Conservation (phyloP, 2,888 invertebrate genomes). For the Elgonia sp. region DNA sequence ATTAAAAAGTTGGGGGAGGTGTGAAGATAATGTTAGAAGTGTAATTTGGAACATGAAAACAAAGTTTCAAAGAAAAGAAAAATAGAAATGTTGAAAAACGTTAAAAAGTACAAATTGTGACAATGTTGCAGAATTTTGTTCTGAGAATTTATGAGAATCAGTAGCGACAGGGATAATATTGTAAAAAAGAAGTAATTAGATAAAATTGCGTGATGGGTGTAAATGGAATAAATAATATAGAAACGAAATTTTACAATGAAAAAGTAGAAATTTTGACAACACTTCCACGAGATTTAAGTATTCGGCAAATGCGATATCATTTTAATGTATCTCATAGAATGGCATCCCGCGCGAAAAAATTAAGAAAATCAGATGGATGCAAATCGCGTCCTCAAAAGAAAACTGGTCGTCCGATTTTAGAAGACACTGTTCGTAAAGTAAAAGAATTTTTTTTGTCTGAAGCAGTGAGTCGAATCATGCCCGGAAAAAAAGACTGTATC, state of each 20-base stretch:
- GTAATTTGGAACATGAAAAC: too few species aligned
- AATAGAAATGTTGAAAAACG: too few species aligned
- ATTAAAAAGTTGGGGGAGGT: too few species aligned
- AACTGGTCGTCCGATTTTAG: neutral
- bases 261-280: slow-evolving; percentile 10
- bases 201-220: too few species aligned
- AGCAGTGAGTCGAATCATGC: neutral
- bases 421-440: neutral
- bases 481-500: neutral
- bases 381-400: slow-evolving; percentile 1
- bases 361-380: slow-evolving; percentile 21
- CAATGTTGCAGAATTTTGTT: too few species aligned
- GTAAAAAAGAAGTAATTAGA: too few species aligned
- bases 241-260: neutral
- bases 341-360: slow-evolving; percentile 15
- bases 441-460: slow-evolving; percentile 1
- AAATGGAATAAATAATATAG: too few species aligned
- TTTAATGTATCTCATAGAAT: slow-evolving; percentile 11
- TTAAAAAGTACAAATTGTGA: too few species aligned
- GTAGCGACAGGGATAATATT: too few species aligned
- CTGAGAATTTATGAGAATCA: too few species aligned
- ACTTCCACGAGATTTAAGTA: neutral
- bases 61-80: too few species aligned
- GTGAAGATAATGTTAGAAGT: too few species aligned
- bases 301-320: neutral